Conservation (phyloP, 2,113 vertebrate species). For the Oncorhynchus kisutch region DNA sequence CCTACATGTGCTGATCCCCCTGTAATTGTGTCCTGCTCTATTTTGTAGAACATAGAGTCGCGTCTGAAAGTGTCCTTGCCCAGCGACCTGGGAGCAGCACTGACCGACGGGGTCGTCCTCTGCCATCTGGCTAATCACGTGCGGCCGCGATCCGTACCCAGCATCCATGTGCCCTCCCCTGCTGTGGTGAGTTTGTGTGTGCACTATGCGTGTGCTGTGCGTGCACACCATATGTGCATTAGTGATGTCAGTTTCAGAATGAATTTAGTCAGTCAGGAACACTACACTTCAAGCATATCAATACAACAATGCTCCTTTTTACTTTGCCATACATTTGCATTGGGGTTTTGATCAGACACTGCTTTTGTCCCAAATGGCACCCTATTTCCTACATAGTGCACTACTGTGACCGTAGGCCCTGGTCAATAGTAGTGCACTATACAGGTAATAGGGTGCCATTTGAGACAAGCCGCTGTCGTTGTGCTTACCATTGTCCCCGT, state of each 20-base stretch:
- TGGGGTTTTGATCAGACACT: not conserved
- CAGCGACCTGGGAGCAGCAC: constrained; percentile 87
- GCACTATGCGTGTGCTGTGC: too few relatives aligned
- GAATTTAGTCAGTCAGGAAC: not conserved
- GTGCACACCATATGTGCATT: not conserved
- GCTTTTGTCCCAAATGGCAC: too few relatives aligned
- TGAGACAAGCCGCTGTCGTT: too few relatives aligned
- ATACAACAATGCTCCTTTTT: not conserved
- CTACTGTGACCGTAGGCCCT: too few relatives aligned
- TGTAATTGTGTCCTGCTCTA: not conserved
- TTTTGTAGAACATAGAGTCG: constrained; percentile 87
- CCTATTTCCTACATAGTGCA: too few relatives aligned
- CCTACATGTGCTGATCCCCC: not conserved
- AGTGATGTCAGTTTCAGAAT: not conserved
- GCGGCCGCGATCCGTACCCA: constrained; percentile 91
- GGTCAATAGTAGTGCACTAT: too few relatives aligned
- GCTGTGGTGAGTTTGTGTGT: constrained; percentile 81
- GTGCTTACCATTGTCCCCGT: not conserved
- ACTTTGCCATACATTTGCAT: not conserved
- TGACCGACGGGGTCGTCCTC: constrained; percentile 94
- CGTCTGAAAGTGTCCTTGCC: constrained; percentile 92
- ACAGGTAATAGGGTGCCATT: too few relatives aligned
- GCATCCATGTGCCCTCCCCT: constrained; percentile 96
- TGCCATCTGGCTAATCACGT: constrained; percentile 98
- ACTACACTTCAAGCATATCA: not conserved